phyloP scores from a whole-genome alignment of 1,140 invertebrate genomes.

The Ostrea denselamellosa region DNA sequence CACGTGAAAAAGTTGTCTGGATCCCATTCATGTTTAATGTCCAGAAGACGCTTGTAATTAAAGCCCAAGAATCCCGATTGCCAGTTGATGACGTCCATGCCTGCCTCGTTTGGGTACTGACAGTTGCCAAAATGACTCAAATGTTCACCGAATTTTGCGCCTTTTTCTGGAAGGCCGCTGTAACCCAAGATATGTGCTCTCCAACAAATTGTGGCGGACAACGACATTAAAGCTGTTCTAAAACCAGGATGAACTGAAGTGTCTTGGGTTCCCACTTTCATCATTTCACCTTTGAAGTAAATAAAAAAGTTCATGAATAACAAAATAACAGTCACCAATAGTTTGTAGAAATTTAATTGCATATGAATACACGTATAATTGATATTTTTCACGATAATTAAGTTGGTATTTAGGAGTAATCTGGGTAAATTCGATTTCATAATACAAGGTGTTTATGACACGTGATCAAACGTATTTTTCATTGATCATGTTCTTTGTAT shows the following conservation, averaged over 20 bases:
- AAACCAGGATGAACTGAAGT: conserved; percentile 53
- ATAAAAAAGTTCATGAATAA: not conserved
- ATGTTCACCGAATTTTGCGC: conserved; percentile 39
- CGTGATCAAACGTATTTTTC: too few relatives aligned
- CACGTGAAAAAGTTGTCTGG: too few relatives aligned
- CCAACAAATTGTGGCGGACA: not conserved
- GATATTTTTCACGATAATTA: too few relatives aligned
- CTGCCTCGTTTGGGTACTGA: conserved; percentile 51
- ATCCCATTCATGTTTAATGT: conserved; percentile 56
- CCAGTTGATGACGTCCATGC: conserved; percentile 52
- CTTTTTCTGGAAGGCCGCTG: not conserved
- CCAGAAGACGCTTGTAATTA: conserved; percentile 56
- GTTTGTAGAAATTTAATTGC: too few relatives aligned
- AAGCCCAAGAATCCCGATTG: conserved; percentile 57
- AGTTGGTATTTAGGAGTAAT: too few relatives aligned
- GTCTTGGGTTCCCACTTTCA: conserved; percentile 20
- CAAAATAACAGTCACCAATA: too few relatives aligned
- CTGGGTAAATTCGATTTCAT: too few relatives aligned
- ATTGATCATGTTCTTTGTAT: too few relatives aligned
- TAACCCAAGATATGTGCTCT: not conserved
- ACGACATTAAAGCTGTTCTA: conserved; percentile 40
- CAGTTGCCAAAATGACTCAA: conserved; percentile 52
- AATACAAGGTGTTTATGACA: too few relatives aligned
- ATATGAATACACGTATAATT: too few relatives aligned
- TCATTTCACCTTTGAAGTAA: conserved; percentile 26